Conservation (phyloP, 2,888 invertebrate species). For the Aleiodes testaceus region DNA sequence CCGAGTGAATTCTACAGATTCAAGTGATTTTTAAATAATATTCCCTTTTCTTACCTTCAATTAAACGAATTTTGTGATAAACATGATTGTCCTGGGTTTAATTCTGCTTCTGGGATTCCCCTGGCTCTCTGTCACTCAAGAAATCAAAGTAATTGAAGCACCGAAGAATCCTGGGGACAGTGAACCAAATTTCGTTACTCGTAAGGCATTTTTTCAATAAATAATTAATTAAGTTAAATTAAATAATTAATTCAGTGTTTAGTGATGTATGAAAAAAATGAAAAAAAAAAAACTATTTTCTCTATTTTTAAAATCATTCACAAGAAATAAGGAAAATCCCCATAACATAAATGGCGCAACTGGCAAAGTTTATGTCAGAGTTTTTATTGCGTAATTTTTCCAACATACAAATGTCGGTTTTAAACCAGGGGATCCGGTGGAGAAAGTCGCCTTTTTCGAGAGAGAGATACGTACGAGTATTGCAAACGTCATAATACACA, state of each 20-base stretch:
- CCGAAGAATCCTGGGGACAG: constrained; percentile 50
- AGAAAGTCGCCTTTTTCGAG: constrained; percentile 54
- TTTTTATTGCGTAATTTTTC: constrained; percentile 64
- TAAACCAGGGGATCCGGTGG: constrained; percentile 53
- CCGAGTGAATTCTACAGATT: too few species aligned
- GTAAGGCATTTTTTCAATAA: constrained; percentile 59
- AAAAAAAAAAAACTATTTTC: too few species aligned
- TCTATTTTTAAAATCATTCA: background rate
- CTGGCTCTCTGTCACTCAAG: constrained; percentile 42
- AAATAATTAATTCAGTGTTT: too few species aligned
- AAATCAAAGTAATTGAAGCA: constrained; percentile 38
- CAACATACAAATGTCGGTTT: constrained; percentile 54
- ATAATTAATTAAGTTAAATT: too few species aligned
- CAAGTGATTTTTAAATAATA: too few species aligned
- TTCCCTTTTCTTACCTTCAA: too few species aligned
- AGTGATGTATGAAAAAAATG: background rate
- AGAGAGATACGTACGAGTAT: background rate
- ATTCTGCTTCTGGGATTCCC: constrained; percentile 54
- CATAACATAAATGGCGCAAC: constrained; percentile 62
- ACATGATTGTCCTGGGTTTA: constrained; percentile 48
- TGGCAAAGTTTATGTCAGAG: constrained; percentile 73
- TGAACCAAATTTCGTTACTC: constrained; percentile 67
- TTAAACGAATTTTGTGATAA: constrained; percentile 8
- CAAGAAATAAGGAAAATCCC: constrained; percentile 12
- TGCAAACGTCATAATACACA: background rate